Evolutionary conservation across 1,140 invertebrate species (phyloP), one percentile per base, ranked within the genome.

Genomic region (Rhizoglyphus robini): DNA sequence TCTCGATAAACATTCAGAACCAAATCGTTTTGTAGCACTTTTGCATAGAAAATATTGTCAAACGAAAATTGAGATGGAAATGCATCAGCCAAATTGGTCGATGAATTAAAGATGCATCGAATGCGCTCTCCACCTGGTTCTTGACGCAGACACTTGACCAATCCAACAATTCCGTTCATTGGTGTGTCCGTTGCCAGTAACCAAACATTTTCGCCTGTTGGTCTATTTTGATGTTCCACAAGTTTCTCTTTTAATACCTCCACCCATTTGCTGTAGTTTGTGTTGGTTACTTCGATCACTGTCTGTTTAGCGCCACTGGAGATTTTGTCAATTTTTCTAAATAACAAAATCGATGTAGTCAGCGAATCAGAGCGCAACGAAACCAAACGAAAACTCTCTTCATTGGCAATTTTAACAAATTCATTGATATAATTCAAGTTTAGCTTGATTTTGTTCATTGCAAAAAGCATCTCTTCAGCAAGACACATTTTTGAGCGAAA

Each of bases 71-170:
- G 4, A 34, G n/a, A n/a, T n/a, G 47, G 27, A 1, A 49, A 15
- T 38, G 2, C 8, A 46, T 38, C 1, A 15, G 18, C 32, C 20
- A 20, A n/a, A 25, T 38, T 67, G 60, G 13, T 61, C 29, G 47
- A 30, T 20, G 41, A 29, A 54, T 69, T 60, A 31, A 69, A 72
- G 29, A 72, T 49, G 38, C 72, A 80, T 71, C 88, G 83, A 13
- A 88, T 77, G 70, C 83, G 83, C 51, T 81, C 76, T 54, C 89
- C 89, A 57, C 87, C 88, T 11, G 84, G 79, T 77, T 96, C 93
- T 69, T 82, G 81, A 70, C 86, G 84, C 47, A 97, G 78, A 74
- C 94, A 97, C 70, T 89, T 93, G 63, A 87, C 83, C 68, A 97
- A 76, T 48, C 94, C 94, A 54, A 95, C 76, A 29, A 92, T 79